Evolutionary conservation across 2,888 invertebrate species (phyloP), one percentile per base, ranked within the genome.

Genomic region (Chloromyia formosa): DNA sequence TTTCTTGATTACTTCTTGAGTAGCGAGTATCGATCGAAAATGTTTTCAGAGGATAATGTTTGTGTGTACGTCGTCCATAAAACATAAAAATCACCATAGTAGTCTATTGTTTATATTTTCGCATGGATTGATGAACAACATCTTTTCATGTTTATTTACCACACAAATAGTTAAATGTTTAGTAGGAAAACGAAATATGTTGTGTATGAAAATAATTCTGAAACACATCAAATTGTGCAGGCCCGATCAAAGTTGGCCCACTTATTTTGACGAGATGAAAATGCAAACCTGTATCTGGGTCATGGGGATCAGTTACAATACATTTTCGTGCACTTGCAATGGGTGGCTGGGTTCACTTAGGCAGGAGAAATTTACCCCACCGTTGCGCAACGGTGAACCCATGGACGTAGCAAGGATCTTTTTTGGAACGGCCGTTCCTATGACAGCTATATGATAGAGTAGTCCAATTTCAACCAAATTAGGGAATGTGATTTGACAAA

Each of bases 131-230:
- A n/a, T 12, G 42, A 27, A 35, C 35, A 60, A 16, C 42, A 60
- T 72, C 40, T 60, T 45, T 40, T 53, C 78, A 78, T 82, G 82
- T 81, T 82, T 82, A 81, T 80, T 79, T 81, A 74, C 72, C 81
- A 81, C 79, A 82, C 83, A 83, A 83, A 83, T 83, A 83, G 83
- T 83, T 82, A 83, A 83, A 83, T 83, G 83, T 83, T 83, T 83
- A 82, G 80, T 81, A 80, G 82, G 81, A 81, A 83, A 83, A 83
- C 82, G 83, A 78, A 78, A 78, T 74, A 75, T 83, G 83, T 83
- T 83, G 79, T 82, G 80, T 83, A 80, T 81, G 81, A 83, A 83
- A 83, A 83, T 82, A 83, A 82, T 82, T 45, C 53, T 23, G 58
- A 74, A 74, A 76, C 54, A 76, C 75, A 74, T 62, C 69, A 42